A percentile compares a stretch with the other conserved stretches of the same genome.
These are phyloP conservation scores for Lutjanus campechanus DNA, from an alignment of 2,797 vertebrate species.

Conservation along the genomic window DNA sequence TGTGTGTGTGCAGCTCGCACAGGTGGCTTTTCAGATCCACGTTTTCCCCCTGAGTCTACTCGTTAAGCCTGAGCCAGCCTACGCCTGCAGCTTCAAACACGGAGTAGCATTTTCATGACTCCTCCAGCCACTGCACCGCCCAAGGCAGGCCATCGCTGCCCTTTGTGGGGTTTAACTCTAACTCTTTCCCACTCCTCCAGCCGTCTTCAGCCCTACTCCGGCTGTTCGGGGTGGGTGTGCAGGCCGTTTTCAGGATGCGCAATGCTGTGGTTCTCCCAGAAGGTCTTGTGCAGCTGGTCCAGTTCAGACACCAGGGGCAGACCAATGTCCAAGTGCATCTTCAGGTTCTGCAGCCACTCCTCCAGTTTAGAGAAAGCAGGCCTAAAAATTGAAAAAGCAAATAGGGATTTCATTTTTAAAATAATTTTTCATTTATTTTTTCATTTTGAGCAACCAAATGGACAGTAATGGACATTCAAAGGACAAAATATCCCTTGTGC, in stretches of 20 bases:
- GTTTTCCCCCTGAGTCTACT: conserved; percentile 74
- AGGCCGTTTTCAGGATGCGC: conserved; percentile 85
- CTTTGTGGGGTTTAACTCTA: conserved; percentile 12
- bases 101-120: conserved; percentile 45
- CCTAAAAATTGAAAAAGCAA: conserved; percentile 73
- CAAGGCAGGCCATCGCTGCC: conserved; percentile 14
- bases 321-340: conserved; percentile 94
- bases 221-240: conserved; percentile 87
- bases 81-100: conserved; percentile 44
- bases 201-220: conserved; percentile 79
- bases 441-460: no score
- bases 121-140: conserved; percentile 40
- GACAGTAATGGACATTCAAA: no score
- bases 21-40: conserved; percentile 71
- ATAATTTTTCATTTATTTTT: neutral
- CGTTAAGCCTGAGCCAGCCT: conserved; percentile 62
- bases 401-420: neutral
- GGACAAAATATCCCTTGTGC: no score
- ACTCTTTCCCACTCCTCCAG: conserved; percentile 23
- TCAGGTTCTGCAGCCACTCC: conserved; percentile 94
- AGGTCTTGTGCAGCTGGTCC: conserved; percentile 91
- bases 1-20: conserved; percentile 47
- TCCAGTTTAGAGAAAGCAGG: conserved; percentile 93
- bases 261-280: conserved; percentile 88
- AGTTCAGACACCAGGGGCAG: conserved; percentile 92